Percentiles rank a stretch among this genome's conserved stretches.
Conservation (phyloP, 2,888 invertebrate genomes). For the Papilio gigon region DNA sequence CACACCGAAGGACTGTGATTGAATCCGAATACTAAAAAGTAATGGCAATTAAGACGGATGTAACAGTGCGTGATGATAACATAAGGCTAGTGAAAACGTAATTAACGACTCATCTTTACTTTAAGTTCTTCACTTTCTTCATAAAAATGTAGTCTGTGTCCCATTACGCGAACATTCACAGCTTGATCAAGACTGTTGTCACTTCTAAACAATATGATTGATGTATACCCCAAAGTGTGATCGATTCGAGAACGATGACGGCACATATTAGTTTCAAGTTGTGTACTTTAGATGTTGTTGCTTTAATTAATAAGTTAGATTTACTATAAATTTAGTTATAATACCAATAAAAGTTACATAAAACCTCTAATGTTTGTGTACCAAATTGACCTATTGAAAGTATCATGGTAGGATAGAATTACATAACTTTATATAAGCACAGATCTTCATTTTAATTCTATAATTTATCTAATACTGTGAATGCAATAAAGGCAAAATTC, state of each 20-base stretch:
- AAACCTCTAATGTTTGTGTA: too few relatives aligned
- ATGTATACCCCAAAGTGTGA: slow-evolving; percentile 8
- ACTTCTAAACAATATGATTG: slow-evolving; percentile 24
- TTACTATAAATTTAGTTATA: background rate
- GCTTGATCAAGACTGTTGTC: background rate
- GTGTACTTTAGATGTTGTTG: background rate
- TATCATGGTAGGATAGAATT: too few relatives aligned
- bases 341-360: background rate
- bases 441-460: background rate
- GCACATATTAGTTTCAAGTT: slow-evolving; percentile 18
- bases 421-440: background rate
- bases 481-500: slow-evolving; percentile 16
- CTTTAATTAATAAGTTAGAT: slow-evolving; percentile 1
- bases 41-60: too few relatives aligned
- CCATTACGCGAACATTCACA: background rate
- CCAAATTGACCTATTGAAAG: too few relatives aligned
- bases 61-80: too few relatives aligned
- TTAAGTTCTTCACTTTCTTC: too few relatives aligned
- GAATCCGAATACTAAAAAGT: too few relatives aligned
- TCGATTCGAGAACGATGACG: slow-evolving; percentile 7
- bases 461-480: background rate
- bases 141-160: background rate
- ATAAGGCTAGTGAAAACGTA: too few relatives aligned
- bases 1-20: too few relatives aligned
- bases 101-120: too few relatives aligned